These are phyloP conservation scores for Diuraphis noxia DNA, from an alignment of 1,140 invertebrate genomes.

Conservation along the genomic window DNA sequence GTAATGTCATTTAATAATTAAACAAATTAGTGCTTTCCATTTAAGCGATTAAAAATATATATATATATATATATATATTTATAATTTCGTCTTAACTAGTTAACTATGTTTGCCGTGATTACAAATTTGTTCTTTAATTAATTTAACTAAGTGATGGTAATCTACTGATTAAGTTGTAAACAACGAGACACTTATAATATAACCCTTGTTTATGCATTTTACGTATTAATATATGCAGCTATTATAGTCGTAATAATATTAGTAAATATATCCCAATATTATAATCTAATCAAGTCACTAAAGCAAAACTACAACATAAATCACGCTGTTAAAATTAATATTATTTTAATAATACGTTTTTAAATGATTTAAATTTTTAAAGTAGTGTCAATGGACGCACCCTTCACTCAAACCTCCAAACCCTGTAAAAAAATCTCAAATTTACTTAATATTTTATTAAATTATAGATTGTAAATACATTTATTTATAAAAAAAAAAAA, in stretches of 20 bases:
- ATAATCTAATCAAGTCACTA: background rate
- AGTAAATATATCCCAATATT: background rate
- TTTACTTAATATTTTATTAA: too few relatives aligned
- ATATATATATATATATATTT: too few relatives aligned
- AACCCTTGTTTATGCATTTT: background rate
- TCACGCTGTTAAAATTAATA: background rate
- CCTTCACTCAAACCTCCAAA: too few relatives aligned
- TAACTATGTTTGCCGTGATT: background rate
- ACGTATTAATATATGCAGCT: background rate
- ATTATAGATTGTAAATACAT: too few relatives aligned
- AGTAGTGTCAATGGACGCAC: too few relatives aligned
- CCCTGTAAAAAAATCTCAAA: too few relatives aligned
- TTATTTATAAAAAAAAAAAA: too few relatives aligned
- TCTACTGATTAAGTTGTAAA: background rate
- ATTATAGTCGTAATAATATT: background rate
- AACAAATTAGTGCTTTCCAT: background rate
- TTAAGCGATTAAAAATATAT: background rate
- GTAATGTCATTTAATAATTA: background rate
- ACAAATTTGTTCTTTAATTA: background rate
- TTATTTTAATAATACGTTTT: background rate
- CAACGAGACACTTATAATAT: background rate
- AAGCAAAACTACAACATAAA: too few relatives aligned
- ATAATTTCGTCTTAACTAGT: background rate
- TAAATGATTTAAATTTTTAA: too few relatives aligned
- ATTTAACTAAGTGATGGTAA: conserved; percentile 14